A percentile compares a stretch with the other conserved stretches of the same genome.
Evolutionary conservation across 2,888 invertebrate species (phyloP).

Genomic region (Petrolisthes cinctipes): DNA sequence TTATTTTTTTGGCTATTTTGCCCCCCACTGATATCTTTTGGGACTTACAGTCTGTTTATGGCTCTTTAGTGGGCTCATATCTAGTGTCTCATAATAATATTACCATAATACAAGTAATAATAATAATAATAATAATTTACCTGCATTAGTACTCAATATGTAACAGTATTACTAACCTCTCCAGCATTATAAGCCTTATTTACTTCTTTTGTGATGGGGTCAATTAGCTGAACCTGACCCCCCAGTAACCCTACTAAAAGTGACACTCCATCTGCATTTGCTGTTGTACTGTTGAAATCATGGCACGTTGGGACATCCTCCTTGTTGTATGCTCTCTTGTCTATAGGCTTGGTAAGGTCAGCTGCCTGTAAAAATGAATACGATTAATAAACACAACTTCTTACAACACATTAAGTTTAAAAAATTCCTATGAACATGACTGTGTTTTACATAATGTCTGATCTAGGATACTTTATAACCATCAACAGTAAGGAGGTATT

Average conservation of each 20-base stretch:
- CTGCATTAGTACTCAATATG: neutral
- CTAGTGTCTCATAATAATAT: neutral
- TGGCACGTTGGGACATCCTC: conserved; percentile 97
- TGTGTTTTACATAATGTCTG: too few species aligned
- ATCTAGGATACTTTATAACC: too few species aligned
- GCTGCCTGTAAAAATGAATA: conserved; percentile 78
- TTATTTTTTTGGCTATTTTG: too few species aligned
- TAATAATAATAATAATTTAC: neutral
- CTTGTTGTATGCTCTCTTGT: conserved; percentile 95
- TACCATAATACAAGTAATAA: neutral
- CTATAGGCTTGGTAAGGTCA: conserved; percentile 95
- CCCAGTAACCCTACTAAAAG: conserved; percentile 97
- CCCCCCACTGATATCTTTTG: too few species aligned
- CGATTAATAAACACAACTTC: neutral
- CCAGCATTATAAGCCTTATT: conserved; percentile 72
- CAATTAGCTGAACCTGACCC: conserved; percentile 97
- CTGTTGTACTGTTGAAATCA: conserved; percentile 91
- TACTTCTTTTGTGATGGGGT: conserved; percentile 95
- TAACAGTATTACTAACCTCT: conserved; percentile 53
- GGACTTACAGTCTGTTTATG: too few species aligned
- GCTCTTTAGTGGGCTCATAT: too few species aligned
- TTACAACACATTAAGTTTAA: too few species aligned
- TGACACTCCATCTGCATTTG: conserved; percentile 85
- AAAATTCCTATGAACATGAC: too few species aligned
- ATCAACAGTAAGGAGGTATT: too few species aligned